A percentile compares a stretch with the other conserved stretches of the same genome.
Conservation (phyloP, 2,113 vertebrate genomes). For the Mesocricetus auratus region DNA sequence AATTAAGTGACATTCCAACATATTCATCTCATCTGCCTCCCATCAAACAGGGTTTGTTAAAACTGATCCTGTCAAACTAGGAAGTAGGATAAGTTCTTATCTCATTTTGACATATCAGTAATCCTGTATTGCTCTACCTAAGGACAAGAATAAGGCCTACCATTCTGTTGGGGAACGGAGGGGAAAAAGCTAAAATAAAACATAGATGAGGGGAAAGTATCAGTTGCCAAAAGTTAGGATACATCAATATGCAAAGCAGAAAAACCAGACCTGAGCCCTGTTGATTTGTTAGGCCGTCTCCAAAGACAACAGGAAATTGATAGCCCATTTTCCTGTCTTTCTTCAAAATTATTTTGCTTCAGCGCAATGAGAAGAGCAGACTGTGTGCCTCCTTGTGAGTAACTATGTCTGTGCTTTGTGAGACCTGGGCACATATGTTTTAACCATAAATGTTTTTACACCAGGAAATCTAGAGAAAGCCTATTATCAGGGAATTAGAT, state of each 20-base stretch:
- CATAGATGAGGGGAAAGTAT: slow-evolving; percentile 32
- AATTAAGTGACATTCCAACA: slow-evolving; percentile 67
- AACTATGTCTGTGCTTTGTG: slow-evolving; percentile 53
- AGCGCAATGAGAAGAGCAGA: slow-evolving; percentile 45
- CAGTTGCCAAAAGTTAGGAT: slow-evolving; percentile 62
- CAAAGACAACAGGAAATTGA: slow-evolving; percentile 71
- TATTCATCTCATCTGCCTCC: slow-evolving; percentile 59
- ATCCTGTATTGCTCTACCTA: slow-evolving; percentile 59
- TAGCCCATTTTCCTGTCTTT: slow-evolving; percentile 52
- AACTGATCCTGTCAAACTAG: slow-evolving; percentile 73
- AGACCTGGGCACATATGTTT: slow-evolving; percentile 65
- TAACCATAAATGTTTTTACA: slow-evolving; percentile 71
- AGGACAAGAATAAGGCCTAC: slow-evolving; percentile 78
- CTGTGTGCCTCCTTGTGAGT: slow-evolving; percentile 59
- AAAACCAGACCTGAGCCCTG: slow-evolving; percentile 18
- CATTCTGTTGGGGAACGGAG: slow-evolving; percentile 47
- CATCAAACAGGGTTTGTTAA: slow-evolving; percentile 61
- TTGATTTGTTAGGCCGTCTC: slow-evolving; percentile 51
- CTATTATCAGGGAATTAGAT: slow-evolving; percentile 74
- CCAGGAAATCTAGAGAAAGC: slow-evolving; percentile 74
- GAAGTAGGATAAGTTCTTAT: slow-evolving; percentile 81
- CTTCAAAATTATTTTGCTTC: slow-evolving; percentile 54
- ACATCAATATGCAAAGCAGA: slow-evolving; percentile 69
- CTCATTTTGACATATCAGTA: slow-evolving; percentile 74
- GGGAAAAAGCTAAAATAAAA: slow-evolving; percentile 59